phyloP scores from a whole-genome alignment of 2,113 vertebrate genomes.

The Sinocyclocheilus grahami region DNA sequence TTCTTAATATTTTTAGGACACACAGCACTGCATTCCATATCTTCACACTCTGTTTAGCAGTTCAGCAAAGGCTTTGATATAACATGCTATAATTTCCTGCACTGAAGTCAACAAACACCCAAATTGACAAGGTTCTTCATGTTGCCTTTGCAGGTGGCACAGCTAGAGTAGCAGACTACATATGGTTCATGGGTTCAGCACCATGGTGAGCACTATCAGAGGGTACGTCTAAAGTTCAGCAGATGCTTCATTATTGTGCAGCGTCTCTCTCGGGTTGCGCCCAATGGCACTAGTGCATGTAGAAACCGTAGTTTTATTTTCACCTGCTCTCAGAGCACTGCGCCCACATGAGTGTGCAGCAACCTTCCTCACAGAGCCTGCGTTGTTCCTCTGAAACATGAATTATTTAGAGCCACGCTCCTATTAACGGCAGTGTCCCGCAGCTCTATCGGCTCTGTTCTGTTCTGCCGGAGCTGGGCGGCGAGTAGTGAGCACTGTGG shows the following conservation, averaged over 20 bases:
- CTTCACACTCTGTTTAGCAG: no score
- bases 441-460: constrained; percentile 34
- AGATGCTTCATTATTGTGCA: constrained; percentile 16
- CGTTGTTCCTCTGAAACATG: constrained; percentile 1
- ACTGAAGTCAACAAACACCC: constrained; percentile 26
- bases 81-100: neutral
- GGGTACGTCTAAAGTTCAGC: constrained; percentile 27
- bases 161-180: constrained; percentile 18
- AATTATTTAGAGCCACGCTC: constrained; percentile 51
- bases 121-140: neutral
- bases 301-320: constrained; percentile 6
- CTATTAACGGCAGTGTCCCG: constrained; percentile 53
- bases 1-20: neutral
- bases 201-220: constrained; percentile 29
- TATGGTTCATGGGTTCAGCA: constrained; percentile 27
- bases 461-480: neutral
- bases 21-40: no score
- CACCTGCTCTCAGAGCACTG: constrained; percentile 10
- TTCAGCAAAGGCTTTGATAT: neutral
- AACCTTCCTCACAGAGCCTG: constrained; percentile 4
- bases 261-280: neutral
- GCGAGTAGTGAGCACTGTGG: neutral
- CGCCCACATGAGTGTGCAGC: constrained; percentile 11
- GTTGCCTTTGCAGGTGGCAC: constrained; percentile 10
- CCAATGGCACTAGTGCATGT: neutral